Evolutionary conservation across 2,888 invertebrate species (phyloP), one percentile per base, ranked within the genome.

Genomic region (Caradrina clavipalpis): DNA sequence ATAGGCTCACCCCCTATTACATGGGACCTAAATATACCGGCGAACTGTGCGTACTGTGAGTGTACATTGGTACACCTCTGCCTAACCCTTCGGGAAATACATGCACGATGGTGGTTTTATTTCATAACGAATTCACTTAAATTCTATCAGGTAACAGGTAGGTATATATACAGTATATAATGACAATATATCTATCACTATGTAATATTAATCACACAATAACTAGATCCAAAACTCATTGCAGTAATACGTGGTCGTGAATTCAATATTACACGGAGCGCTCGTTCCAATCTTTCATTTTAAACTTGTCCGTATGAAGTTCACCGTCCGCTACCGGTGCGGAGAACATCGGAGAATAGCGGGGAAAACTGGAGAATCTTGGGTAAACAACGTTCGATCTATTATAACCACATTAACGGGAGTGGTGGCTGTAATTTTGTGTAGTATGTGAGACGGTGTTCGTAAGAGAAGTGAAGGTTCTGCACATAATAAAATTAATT

Each of bases 211-310:
- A 68, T 73, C 60, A 65, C 45, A 77, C 53, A 61, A 39, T 73
- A 73, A 69, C 59, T 67, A 64, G 10, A 78, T 69, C 65, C n/a
- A 72, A 77, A 69, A 75, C 19, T 39, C 59, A 60, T 69, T 42
- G 68, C 63, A 70, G 73, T 71, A n/a, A 66, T 73, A 81, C 57
- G 80, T 57, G 82, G 68, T 66, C 45, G 77, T 60, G 82, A 80
- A 82, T 84, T 77, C 73, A 82, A 84, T 83, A 77, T 84, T 77
- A 82, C 74, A 81, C 80, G 81, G 78, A 60, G 87, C 79, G 86
- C 82, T 86, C 26, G 51, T 63, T 65, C 85, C 85, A 91, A 92
- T 92, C 92, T 92, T 93, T 93, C 89, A 91, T 92, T 92, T 92
- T 90, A 91, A 93, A 93, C 86, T 93, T 92, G 87, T 76, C 69